Evolutionary conservation across 1,140 invertebrate species (phyloP), one percentile per base, ranked within the genome.

Genomic region (Caenorhabditis inopinata): DNA sequence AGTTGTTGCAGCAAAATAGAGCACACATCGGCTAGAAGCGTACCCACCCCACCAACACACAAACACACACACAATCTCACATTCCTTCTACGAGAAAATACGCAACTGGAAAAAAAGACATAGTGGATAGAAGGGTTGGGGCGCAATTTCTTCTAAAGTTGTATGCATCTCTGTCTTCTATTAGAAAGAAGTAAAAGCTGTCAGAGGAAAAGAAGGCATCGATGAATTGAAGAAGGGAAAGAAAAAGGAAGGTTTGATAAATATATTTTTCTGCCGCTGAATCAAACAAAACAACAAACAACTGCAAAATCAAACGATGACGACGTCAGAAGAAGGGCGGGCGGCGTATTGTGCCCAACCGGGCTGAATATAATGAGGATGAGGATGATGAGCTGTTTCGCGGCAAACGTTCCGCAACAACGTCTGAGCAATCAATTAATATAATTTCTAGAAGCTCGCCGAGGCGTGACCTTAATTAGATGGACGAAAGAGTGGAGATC

Each of bases 31-130:
- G 14, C 21, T n/a, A n/a, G 14, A 14, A 42, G 38, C 38, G 6
- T 42, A 47, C 35, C 68, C 74, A 25, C 21, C 79, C 76, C 73
- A 74, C n/a, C n/a, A n/a, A n/a, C n/a, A n/a, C n/a, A n/a, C n/a
- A n/a, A n/a, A n/a, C n/a, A n/a, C 45, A 76, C 78, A 74, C 79
- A 74, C 47, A 74, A 68, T 79, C 77, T 58, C 77, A 47, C 68
- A 68, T 79, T 79, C 77, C 58, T 68, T 68, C 58, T 11, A 14
- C 25, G 51, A 32, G 27, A 12, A 76, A 58, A 62, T 38, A 79
- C 46, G 73, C 51, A 51, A 53, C 38, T 51, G 25, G 76, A 73
- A 73, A 79, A 49, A 62, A 53, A 48, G 46, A 53, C 29, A 48
- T 16, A 5, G 78, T 53, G 49, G 18, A 9, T n/a, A 62, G n/a